Percentiles rank a stretch among this genome's conserved stretches.
phyloP scores from a whole-genome alignment of 2,113 vertebrate genomes.

The Hucho hucho region DNA sequence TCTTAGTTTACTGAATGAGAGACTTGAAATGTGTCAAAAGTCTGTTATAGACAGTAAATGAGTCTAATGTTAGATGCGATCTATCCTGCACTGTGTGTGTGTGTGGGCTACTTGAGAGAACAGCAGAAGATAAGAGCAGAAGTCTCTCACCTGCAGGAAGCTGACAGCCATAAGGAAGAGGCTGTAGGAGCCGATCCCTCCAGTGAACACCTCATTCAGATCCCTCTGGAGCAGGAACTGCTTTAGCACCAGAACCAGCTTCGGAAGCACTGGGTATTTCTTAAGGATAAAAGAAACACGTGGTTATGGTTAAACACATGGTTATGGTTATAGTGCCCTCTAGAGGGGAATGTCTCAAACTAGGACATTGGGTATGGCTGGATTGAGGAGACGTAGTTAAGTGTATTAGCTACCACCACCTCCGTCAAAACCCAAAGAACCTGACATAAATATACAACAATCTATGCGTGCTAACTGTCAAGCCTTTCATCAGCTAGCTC shows the following conservation, averaged over 20 bases:
- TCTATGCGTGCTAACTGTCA: not conserved
- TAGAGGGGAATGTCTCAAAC: not conserved
- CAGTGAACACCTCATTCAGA: conserved; percentile 97
- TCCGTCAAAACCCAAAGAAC: not conserved
- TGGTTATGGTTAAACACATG: not conserved
- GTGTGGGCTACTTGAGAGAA: not conserved
- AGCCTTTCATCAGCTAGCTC: not conserved
- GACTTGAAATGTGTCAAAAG: not conserved
- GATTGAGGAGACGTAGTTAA: not conserved
- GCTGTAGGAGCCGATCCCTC: conserved; percentile 97
- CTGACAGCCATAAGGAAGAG: conserved; percentile 99
- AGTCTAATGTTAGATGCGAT: too few species aligned
- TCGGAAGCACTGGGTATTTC: conserved; percentile 97
- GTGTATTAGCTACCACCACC: not conserved
- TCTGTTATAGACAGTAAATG: too few species aligned
- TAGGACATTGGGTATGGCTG: not conserved
- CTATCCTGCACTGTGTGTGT: too few species aligned
- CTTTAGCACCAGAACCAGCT: conserved; percentile 96
- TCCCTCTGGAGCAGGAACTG: conserved; percentile 98
- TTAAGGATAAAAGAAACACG: conserved; percentile 48
- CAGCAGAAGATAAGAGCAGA: not conserved
- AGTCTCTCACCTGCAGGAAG: conserved; percentile 88
- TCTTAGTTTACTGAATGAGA: not conserved
- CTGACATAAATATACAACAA: not conserved
- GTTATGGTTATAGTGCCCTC: not conserved